Evolutionary conservation across 2,113 vertebrate species (phyloP), one percentile per base, ranked within the genome.

Genomic region (Rostratula benghalensis): DNA sequence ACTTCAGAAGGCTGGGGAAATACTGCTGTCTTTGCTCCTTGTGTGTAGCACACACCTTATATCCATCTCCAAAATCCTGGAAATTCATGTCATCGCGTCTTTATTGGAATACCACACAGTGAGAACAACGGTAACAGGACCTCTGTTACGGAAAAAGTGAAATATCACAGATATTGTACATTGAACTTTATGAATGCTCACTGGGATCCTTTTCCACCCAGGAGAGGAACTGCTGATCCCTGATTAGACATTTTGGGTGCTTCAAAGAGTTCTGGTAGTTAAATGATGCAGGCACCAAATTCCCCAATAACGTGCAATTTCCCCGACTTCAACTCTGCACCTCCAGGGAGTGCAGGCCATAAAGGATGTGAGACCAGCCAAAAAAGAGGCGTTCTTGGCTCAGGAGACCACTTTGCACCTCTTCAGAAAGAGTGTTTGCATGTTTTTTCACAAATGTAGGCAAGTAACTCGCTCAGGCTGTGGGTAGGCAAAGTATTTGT

Each of bases 221-320:
- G 68, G n/a, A 24, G 43, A 95, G 95, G 95, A 97, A 87, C 61
- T 94, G 68, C 90, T 51, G 65, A 63, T 77, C 71, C 76, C 24
- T n/a, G 53, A 61, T 76, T 33, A 87, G 68, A 79, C 28, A 85
- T 41, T 87, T 89, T 63, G 46, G 27, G 57, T 28, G 73, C 91
- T 97, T 94, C 48, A 68, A 92, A 60, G 78, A 83, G 87, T 71
- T 95, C 82, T 89, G 94, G 87, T 89, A 90, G 83, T 88, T 41
- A 89, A 97, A 94, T 78, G 95, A 94, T 96, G 95, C 77, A 95
- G 90, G 83, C 86, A 97, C 86, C 90, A 90, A 82, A 84, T 92
- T 92, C 94, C 80, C 93, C 60, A 78, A 67, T 90, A 87, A 96
- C 71, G 77, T 83, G 60, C 39, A 93, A 85, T 81, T 89, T 97